Conservation (phyloP, 1,140 invertebrate genomes). For the Trachymyrmex cornetzi region DNA sequence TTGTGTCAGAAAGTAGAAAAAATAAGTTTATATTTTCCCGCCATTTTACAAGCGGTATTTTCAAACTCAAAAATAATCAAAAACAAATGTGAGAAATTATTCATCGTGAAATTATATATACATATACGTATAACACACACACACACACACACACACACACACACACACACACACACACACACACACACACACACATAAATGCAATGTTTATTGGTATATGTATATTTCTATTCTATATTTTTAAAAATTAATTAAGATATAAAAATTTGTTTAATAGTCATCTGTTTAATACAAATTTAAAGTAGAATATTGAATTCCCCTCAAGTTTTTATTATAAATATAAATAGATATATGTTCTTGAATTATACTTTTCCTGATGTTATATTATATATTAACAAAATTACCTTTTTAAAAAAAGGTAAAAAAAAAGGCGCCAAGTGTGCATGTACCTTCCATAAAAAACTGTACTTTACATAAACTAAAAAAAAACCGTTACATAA, state of each 20-base stretch:
- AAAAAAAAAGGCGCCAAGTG: too few species aligned
- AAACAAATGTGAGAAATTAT: too few species aligned
- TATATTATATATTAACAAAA: conserved; percentile 3
- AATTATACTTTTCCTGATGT: background rate
- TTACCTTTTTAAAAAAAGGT: too few species aligned
- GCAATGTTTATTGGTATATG: too few species aligned
- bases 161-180: too few species aligned
- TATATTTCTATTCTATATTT: background rate
- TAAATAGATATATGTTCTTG: background rate
- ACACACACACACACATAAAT: too few species aligned
- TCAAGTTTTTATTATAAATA: background rate
- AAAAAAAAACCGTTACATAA: too few species aligned
- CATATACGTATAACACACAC: too few species aligned
- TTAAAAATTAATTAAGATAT: background rate
- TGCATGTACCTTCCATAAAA: too few species aligned
- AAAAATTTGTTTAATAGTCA: background rate
- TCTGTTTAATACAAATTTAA: background rate
- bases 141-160: too few species aligned
- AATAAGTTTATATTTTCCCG: background rate
- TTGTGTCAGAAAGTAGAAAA: background rate
- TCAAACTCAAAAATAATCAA: conserved; percentile 3
- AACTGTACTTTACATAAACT: too few species aligned
- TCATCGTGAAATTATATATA: background rate
- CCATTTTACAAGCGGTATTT: background rate
- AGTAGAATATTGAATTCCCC: background rate